Percentiles rank a stretch among this genome's conserved stretches.
These are phyloP conservation scores for Arctocebus calabarensis DNA, from an alignment of 2,797 vertebrate genomes.

Conservation along the genomic window DNA sequence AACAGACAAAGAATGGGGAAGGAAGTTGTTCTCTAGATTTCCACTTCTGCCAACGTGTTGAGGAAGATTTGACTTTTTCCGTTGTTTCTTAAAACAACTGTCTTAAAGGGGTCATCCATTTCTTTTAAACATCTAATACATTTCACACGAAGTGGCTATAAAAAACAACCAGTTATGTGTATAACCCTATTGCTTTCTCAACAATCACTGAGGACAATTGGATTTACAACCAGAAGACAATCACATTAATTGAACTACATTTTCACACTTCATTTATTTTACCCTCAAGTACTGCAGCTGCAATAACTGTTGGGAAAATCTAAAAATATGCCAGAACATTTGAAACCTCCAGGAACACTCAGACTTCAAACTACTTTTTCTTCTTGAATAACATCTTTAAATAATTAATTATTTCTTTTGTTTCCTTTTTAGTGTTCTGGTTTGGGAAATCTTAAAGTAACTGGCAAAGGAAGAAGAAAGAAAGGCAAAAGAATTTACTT, in stretches of 20 bases:
- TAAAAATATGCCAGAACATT: constrained; percentile 67
- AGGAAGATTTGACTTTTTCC: not conserved
- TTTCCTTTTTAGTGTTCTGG: constrained; percentile 53
- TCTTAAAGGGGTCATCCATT: not conserved
- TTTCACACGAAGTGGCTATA: not conserved
- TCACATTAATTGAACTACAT: not conserved
- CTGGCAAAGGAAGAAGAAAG: constrained; percentile 49
- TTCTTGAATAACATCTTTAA: constrained; percentile 61
- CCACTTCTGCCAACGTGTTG: not conserved
- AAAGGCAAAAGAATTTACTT: constrained; percentile 46
- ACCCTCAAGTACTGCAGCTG: constrained; percentile 47
- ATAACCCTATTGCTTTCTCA: constrained; percentile 40
- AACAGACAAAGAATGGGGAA: not conserved
- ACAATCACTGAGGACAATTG: not conserved
- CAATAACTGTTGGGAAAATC: constrained; percentile 61
- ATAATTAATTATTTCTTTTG: constrained; percentile 75
- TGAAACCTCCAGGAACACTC: constrained; percentile 65
- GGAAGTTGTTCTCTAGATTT: not conserved
- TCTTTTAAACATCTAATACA: constrained; percentile 35
- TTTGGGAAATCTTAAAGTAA: constrained; percentile 58
- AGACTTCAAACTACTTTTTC: constrained; percentile 61
- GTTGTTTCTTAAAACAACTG: constrained; percentile 29
- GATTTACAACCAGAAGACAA: constrained; percentile 59
- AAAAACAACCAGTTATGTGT: constrained; percentile 12
- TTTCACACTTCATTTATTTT: constrained; percentile 64